Conservation (phyloP, 2,888 invertebrate genomes). For the Argyresthia goedartella region DNA sequence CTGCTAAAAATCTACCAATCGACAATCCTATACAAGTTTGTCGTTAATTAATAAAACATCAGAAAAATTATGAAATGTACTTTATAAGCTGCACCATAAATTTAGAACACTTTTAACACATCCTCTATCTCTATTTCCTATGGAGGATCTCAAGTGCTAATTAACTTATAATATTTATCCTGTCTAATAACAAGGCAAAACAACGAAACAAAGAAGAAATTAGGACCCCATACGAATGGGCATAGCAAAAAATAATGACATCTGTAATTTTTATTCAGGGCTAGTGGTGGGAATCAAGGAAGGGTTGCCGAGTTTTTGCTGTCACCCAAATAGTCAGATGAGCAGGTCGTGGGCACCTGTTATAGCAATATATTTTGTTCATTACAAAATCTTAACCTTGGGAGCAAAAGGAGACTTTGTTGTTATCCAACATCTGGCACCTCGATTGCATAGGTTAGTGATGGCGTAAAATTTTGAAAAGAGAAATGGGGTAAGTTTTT, state of each 20-base stretch:
- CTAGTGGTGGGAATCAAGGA: slow-evolving; percentile 19
- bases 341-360: slow-evolving; percentile 55
- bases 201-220: background rate
- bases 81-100: too few species aligned
- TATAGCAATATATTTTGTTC: slow-evolving; percentile 5
- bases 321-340: slow-evolving; percentile 26
- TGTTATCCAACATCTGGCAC: too few species aligned
- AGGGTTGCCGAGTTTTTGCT: slow-evolving; percentile 57
- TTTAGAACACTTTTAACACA: too few species aligned
- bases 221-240: background rate
- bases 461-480: too few species aligned
- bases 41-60: too few species aligned
- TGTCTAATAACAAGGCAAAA: background rate
- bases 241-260: background rate
- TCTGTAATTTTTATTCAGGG: background rate
- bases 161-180: background rate
- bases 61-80: too few species aligned
- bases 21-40: too few species aligned
- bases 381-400: background rate
- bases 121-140: too few species aligned
- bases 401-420: too few species aligned
- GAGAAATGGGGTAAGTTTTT: too few species aligned
- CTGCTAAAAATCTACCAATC: too few species aligned
- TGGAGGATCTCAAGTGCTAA: background rate
- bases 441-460: too few species aligned